Conservation (phyloP, 2,113 vertebrate genomes). For the Illadopsis cleaveri region DNA sequence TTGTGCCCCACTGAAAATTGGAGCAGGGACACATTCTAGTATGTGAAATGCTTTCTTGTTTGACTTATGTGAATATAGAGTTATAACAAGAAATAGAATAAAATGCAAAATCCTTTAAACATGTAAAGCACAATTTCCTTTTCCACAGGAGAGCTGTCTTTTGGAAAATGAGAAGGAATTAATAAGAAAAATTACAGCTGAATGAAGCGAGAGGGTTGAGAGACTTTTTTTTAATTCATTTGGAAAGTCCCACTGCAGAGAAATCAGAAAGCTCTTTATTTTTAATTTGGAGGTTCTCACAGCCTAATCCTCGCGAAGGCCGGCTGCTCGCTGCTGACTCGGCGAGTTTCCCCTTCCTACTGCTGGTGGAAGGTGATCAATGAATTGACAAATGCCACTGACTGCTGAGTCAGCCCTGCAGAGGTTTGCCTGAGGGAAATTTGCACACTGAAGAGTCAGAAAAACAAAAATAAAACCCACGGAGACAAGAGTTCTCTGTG, state of each 20-base stretch:
- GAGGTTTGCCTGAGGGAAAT: slow-evolving; percentile 20
- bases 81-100: slow-evolving; percentile 5
- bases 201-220: slow-evolving; percentile 18
- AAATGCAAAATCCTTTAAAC: slow-evolving; percentile 44
- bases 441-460: not conserved
- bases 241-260: slow-evolving; percentile 33
- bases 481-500: not conserved
- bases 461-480: slow-evolving; percentile 19
- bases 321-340: slow-evolving; percentile 29
- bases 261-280: slow-evolving; percentile 20
- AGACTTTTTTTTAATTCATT: slow-evolving; percentile 1
- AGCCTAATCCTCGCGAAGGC: not conserved
- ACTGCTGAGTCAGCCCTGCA: slow-evolving; percentile 55
- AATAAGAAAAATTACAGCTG: slow-evolving; percentile 34
- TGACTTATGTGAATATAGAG: not conserved
- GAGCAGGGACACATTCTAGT: not conserved
- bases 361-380: slow-evolving; percentile 36
- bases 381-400: slow-evolving; percentile 62
- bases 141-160: slow-evolving; percentile 10
- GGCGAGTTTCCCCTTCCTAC: not conserved
- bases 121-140: slow-evolving; percentile 21
- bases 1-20: not conserved
- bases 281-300: slow-evolving; percentile 49
- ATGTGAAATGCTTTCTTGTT: not conserved
- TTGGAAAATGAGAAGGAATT: slow-evolving; percentile 33